Evolutionary conservation across 2,113 vertebrate genomes (phyloP).

Genomic region (Zapornia atra): DNA sequence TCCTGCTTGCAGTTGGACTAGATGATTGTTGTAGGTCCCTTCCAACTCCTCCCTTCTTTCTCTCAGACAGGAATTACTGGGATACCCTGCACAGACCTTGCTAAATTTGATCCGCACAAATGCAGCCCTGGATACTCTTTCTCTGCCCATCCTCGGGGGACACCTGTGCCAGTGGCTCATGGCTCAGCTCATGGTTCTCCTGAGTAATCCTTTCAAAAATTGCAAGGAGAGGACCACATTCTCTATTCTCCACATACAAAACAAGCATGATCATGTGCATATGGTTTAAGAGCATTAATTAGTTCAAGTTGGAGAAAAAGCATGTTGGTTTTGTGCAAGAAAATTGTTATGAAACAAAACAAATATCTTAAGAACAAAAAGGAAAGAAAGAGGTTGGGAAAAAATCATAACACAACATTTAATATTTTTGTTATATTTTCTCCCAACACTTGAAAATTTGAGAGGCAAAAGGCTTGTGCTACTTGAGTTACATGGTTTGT

Average conservation of each 20-base stretch:
- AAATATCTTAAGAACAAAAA: not conserved
- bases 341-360: constrained; percentile 9
- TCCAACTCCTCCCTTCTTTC: not conserved
- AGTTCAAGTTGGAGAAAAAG: not conserved
- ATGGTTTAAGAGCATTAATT: not conserved
- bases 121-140: not conserved
- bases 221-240: not conserved
- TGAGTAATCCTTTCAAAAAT: not conserved
- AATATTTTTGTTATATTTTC: not conserved
- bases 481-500: not conserved
- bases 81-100: not conserved
- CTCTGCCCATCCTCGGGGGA: too few relatives aligned
- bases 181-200: not conserved
- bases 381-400: not conserved
- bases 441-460: not conserved
- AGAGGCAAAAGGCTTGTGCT: not conserved
- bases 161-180: not conserved
- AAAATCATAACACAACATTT: not conserved
- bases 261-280: accelerated
- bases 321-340: not conserved
- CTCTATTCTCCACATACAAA: not conserved
- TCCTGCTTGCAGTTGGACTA: not conserved
- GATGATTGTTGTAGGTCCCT: not conserved
- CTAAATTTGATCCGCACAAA: not conserved
- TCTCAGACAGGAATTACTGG: not conserved